Evolutionary conservation across 23 tunicate genomes (phyloP), one percentile per base, ranked within the genome.

Genomic region (Halocynthia roretzi): DNA sequence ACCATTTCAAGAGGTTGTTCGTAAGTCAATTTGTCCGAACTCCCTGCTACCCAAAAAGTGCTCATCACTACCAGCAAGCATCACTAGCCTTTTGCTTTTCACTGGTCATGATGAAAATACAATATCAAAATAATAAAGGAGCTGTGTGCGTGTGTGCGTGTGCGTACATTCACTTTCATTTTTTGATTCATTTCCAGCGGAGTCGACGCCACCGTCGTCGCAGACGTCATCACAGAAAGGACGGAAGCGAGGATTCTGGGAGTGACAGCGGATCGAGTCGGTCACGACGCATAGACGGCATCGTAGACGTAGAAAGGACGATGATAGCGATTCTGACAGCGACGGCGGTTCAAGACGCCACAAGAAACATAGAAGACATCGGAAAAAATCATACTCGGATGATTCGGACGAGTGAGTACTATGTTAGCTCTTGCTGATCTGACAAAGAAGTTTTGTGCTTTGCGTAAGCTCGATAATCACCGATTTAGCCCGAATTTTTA

Each of bases 261-360:
- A 58, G 77, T 6, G 87, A 87, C 54, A 76, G 71, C 8, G 96
- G 84, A 22, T 77, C 76, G 49, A 85, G 89, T 11, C 52, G 88
- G 62, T 74, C 80, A 61, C 51, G 96, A 67, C 81, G 95, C 95
- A 65, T 8, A 49, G 79, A 69, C 80, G 86, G 12, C 88, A 77
- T 69, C 77, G 88, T 52, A 68, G 78, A 67, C 81, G 76, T 68
- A 65, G 53, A 14, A 19, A 23, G 17, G 54, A 50, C 50, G 76
- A 71, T 17, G 56, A 50, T 71, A 80, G 85, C 2, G 78, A 76
- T 54, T 62, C 85, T 14, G 51, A 67, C 9, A 84, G 88, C 40
- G 82, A 68, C 17, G 82, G 80, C 19, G 84, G 82, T 15, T 89
- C 96, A 2, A 61, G 88, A 71, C 77, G 82, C 5, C 71, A 82